A percentile compares a stretch with the other conserved stretches of the same genome.
phyloP scores from a whole-genome alignment of 2,888 invertebrate genomes.

The Zygogramma bicolorata region DNA sequence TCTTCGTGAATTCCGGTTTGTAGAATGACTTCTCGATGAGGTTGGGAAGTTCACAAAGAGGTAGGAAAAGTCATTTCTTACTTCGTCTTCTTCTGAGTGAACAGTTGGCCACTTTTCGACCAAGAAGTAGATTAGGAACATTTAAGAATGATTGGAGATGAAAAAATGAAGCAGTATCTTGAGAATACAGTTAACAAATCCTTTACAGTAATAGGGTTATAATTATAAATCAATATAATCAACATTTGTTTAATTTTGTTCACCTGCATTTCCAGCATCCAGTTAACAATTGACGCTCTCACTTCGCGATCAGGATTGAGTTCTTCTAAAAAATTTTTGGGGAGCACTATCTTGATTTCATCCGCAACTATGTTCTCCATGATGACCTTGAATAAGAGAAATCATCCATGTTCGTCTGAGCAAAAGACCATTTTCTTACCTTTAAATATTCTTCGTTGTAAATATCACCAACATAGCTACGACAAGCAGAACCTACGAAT shows the following conservation, averaged over 20 bases:
- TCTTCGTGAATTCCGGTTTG: too few species aligned
- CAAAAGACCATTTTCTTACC: neutral
- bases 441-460: conserved; percentile 20
- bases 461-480: conserved; percentile 7
- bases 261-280: conserved; percentile 27
- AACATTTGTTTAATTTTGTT: neutral
- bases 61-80: too few species aligned
- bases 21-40: too few species aligned
- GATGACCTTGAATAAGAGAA: conserved; percentile 15
- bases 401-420: neutral
- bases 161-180: too few species aligned
- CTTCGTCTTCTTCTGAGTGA: too few species aligned
- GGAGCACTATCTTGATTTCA: conserved; percentile 19
- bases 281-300: conserved; percentile 15
- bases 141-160: too few species aligned
- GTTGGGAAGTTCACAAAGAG: too few species aligned
- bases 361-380: neutral
- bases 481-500: neutral
- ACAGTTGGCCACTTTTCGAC: too few species aligned
- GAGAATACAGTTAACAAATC: too few species aligned
- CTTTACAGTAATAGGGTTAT: too few species aligned
- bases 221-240: neutral
- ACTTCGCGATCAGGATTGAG: neutral
- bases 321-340: neutral
- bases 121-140: too few species aligned